Base-by-base conservation (phyloP, 1,140 invertebrate genomes). In the Cotesia vestalis region DNA sequence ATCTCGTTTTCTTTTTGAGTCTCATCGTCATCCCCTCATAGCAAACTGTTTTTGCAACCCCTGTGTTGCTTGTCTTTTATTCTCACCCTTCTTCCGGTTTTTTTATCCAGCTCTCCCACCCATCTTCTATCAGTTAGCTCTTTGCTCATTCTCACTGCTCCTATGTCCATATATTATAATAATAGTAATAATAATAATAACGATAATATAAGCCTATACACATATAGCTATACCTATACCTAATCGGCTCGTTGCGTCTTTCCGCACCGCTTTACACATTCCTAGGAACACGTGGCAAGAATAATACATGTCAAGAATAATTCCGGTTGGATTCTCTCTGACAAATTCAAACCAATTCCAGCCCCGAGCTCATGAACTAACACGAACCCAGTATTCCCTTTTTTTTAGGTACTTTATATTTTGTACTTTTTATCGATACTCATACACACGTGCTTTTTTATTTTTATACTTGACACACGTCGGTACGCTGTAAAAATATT, bases 261-360 rank as follows among this genome's bases (percentile, higher is more conserved):
- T 72, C 71, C 69, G 61, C 52, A 63, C 73, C 52, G 72, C 73
- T 51, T 36, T 51, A 35, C 40, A 46, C 62, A 36, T 53, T 46
- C 40, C 4, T 36, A 34, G 3, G 9, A 46, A 64, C 72, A 70
- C 72, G 72, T 73, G 72, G 60, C 67, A 63, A 34, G 72, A 73
- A 73, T 73, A 73, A 73, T 73, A 55, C 62, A 73, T 73, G 67
- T 69, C 67, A 27, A 27, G 27, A 27, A 27, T 69, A 61, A 69
- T 64, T 69, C 72, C 51, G 67, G 60, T 69, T 53, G 64, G 35
- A 69, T 64, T 69, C 67, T 20, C 60, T 17, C 61, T 69, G 72
- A 73, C 66, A 73, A 73, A 73, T 69, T 66, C 46, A 46, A 27
- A 51, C 6, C 40, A 34, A 72, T 53, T 53, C 62, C n/a, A 17